Base-by-base conservation (phyloP, 2,113 vertebrate species). In the Heterocephalus glaber region DNA sequence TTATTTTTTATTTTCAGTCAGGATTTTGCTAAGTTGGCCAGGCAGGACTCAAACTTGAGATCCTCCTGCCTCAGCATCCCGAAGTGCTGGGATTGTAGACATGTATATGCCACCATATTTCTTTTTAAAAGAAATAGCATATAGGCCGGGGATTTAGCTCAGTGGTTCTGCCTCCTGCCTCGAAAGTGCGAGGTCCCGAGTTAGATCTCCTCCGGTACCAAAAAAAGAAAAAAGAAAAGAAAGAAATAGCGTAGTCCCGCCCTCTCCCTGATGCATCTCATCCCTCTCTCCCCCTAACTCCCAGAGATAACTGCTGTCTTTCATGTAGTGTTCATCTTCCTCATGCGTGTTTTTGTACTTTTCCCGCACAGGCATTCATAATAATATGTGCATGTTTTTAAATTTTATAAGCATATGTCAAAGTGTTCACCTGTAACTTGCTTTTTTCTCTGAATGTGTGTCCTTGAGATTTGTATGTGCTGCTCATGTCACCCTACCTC, bases 91-190 rank as follows among this genome's bases (percentile, higher is more conserved):
- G 30, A 20, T 52, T 17, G 7, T 54, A 52, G 38, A 28, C 49
- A 20, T 52, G 30, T n/a, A n/a, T n/a, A n/a, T 30, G 44, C 72
- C 44, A 77, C 26, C 3, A 3, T 30, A 17, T 79, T 79, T 20
- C 49, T 86, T 81, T 74, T 92, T 94, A 77, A 4, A 47, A 89
- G 54, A 56, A 52, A n/a, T n/a, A n/a, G n/a, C n/a, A n/a, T n/a
- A n/a, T n/a, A n/a, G n/a, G n/a, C n/a, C n/a, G n/a, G n/a, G n/a
- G n/a, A n/a, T n/a, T n/a, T n/a, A n/a, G n/a, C n/a, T n/a, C n/a
- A n/a, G n/a, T n/a, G n/a, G n/a, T n/a, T n/a, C n/a, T n/a, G n/a
- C n/a, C n/a, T n/a, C n/a, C n/a, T n/a, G n/a, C n/a, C n/a, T n/a
- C n/a, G n/a, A n/a, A n/a, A n/a, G n/a, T n/a, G n/a, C n/a, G n/a